Evolutionary conservation across 2,888 invertebrate genomes (phyloP), one percentile per base, ranked within the genome.

Genomic region (Drosophila macrothrix): DNA sequence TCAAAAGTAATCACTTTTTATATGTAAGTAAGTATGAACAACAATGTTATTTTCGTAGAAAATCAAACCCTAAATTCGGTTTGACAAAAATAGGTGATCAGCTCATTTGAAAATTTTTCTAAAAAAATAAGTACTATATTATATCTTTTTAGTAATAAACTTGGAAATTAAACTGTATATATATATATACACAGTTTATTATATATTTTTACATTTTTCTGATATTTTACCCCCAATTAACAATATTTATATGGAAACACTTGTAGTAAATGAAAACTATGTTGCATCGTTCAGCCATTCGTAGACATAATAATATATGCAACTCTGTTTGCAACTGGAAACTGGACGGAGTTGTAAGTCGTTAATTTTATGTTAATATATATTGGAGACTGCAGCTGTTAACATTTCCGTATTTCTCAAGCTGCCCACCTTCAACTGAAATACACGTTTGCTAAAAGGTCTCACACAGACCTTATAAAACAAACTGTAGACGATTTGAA

Each of bases 391-490:
- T 25, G 25, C 46, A 46, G 16, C 46, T 46, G 46, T 25, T 25
- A 22, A 35, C 16, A 49, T 59, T 25, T 28, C 10, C 53, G 22
- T 12, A 67, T 29, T 67, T 35, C 12, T 63, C 10, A 53, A 67
- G 2, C 77, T 50, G 22, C 72, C 50, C 77, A 29, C 37, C 33
- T 28, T 46, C 10, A 16, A 46, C 16, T 29, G 4, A 22, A 19
- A 14, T 14, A 35, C 28, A 33, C 53, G 29, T 33, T 37, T 4
- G n/a, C 28, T 43, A 6, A 52, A 35, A 59, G 29, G 14, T 43
- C 53, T 56, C 3, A 10, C 22, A 52, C 54, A 53, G 39, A 67
- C 60, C 62, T 37, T 66, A 82, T 73, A 77, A 82, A 70, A 54
- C 52, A 43, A 43, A 52, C 39, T 62, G 59, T 52, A 41, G 37